Evolutionary conservation across 1,140 invertebrate species (phyloP).

Genomic region (Trichomalopsis sarcophagae): DNA sequence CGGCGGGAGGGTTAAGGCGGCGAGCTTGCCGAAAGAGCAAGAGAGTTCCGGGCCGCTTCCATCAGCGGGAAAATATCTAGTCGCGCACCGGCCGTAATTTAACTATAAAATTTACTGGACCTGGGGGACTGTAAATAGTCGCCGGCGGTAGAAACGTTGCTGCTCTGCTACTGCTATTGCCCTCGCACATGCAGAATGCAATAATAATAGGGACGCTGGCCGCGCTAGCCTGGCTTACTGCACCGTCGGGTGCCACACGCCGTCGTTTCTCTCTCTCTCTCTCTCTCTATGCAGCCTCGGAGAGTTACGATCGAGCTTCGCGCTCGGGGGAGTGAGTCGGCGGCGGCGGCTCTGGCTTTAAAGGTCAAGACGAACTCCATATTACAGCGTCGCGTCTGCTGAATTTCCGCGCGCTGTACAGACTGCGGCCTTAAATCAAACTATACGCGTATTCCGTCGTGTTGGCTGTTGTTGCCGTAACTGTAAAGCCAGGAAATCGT

Average conservation of each 20-base stretch:
- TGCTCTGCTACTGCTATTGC: slow-evolving; percentile 28
- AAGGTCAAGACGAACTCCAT: neutral
- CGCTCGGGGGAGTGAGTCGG: neutral
- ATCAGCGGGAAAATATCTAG: slow-evolving; percentile 53
- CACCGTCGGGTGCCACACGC: slow-evolving; percentile 32
- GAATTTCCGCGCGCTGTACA: too few relatives aligned
- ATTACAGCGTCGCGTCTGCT: too few relatives aligned
- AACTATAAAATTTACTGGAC: slow-evolving; percentile 55
- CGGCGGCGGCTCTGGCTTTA: neutral
- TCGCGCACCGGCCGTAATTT: slow-evolving; percentile 57
- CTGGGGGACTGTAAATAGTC: slow-evolving; percentile 50
- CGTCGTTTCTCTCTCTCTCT: slow-evolving; percentile 35
- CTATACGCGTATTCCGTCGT: too few relatives aligned
- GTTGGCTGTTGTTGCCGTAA: too few relatives aligned
- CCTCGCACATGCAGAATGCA: slow-evolving; percentile 49
- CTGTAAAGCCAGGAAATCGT: too few relatives aligned
- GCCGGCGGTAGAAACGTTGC: slow-evolving; percentile 19
- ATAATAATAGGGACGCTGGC: slow-evolving; percentile 47
- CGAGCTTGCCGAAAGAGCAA: neutral
- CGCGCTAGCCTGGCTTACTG: slow-evolving; percentile 18
- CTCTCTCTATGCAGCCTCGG: neutral
- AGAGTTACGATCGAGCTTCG: slow-evolving; percentile 26
- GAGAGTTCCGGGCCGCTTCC: slow-evolving; percentile 49
- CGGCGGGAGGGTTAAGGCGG: slow-evolving; percentile 23
- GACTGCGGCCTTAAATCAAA: too few relatives aligned